These are phyloP conservation scores for Epirrhoe tristata DNA, from an alignment of 2,888 invertebrate species.

Conservation along the genomic window DNA sequence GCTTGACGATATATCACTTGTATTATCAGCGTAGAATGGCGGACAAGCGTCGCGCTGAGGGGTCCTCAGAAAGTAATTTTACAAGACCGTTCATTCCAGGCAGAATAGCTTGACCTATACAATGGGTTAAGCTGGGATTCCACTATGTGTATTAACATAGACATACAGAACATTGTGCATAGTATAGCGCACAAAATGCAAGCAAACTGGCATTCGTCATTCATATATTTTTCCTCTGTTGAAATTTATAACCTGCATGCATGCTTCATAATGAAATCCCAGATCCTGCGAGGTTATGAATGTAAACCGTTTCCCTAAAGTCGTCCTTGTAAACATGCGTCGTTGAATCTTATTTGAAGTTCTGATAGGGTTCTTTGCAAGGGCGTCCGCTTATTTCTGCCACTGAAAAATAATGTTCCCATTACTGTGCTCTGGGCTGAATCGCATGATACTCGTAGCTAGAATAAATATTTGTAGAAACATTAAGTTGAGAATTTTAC, in stretches of 20 bases:
- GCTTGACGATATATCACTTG: constrained; percentile 66
- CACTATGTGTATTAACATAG: neutral
- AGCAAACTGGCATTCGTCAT: neutral
- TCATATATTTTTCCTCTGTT: neutral
- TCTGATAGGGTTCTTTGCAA: constrained; percentile 31
- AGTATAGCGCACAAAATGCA: neutral
- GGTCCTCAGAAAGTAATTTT: constrained; percentile 62
- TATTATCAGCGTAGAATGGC: constrained; percentile 59
- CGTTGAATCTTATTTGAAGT: constrained; percentile 42
- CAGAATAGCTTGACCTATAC: constrained; percentile 55
- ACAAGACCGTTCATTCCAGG: constrained; percentile 50
- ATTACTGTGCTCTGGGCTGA: constrained; percentile 26
- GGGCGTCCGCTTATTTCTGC: constrained; percentile 28
- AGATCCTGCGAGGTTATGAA: constrained; percentile 47
- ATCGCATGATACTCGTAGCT: constrained; percentile 14
- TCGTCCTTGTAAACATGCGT: constrained; percentile 43
- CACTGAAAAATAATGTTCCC: constrained; percentile 31
- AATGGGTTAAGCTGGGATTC: constrained; percentile 47
- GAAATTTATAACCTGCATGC: neutral
- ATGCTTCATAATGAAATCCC: neutral
- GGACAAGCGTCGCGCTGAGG: constrained; percentile 50
- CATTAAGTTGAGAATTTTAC: neutral
- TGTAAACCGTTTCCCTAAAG: constrained; percentile 61
- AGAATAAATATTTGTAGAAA: neutral
- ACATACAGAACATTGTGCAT: neutral